Percentiles rank a stretch among this genome's conserved stretches.
These are phyloP conservation scores for Pterois miles DNA, from an alignment of 2,797 vertebrate species.

Conservation along the genomic window DNA sequence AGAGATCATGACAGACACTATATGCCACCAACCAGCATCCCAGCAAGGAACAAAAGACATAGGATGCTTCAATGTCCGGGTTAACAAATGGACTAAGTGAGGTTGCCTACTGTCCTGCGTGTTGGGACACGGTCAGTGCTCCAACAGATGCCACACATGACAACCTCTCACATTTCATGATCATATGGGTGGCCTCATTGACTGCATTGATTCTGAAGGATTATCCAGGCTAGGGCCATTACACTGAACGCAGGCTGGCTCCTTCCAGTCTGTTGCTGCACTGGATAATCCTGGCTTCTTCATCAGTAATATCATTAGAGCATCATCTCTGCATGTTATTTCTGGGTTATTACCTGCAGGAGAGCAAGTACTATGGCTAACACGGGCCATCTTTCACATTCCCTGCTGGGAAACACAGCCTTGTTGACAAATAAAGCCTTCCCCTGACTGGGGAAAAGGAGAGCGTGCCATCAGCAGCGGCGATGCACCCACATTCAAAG, in stretches of 20 bases:
- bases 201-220: slow-evolving; percentile 79
- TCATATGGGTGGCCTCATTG: slow-evolving; percentile 77
- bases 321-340: slow-evolving; percentile 79
- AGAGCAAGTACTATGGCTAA: slow-evolving; percentile 67
- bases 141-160: slow-evolving; percentile 70
- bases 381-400: slow-evolving; percentile 72
- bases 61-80: slow-evolving; percentile 40
- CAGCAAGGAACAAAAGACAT: slow-evolving; percentile 27
- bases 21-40: slow-evolving; percentile 23
- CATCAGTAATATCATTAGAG: slow-evolving; percentile 83
- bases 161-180: slow-evolving; percentile 76
- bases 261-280: slow-evolving; percentile 74
- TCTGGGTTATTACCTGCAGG: slow-evolving; percentile 83
- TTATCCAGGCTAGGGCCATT: slow-evolving; percentile 71
- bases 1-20: slow-evolving; percentile 55
- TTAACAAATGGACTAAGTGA: slow-evolving; percentile 43
- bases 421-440: slow-evolving; percentile 78
- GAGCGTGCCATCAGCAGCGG: slow-evolving; percentile 35
- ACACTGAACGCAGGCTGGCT: slow-evolving; percentile 67
- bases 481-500: slow-evolving; percentile 32
- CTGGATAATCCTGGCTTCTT: slow-evolving; percentile 74
- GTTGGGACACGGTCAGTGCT: slow-evolving; percentile 54
- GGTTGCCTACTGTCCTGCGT: slow-evolving; percentile 25
- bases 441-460: slow-evolving; percentile 30
- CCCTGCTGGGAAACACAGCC: slow-evolving; percentile 60